A percentile compares a stretch with the other conserved stretches of the same genome.
These are phyloP conservation scores for Papilio gigon DNA, from an alignment of 2,888 invertebrate species.

Conservation along the genomic window DNA sequence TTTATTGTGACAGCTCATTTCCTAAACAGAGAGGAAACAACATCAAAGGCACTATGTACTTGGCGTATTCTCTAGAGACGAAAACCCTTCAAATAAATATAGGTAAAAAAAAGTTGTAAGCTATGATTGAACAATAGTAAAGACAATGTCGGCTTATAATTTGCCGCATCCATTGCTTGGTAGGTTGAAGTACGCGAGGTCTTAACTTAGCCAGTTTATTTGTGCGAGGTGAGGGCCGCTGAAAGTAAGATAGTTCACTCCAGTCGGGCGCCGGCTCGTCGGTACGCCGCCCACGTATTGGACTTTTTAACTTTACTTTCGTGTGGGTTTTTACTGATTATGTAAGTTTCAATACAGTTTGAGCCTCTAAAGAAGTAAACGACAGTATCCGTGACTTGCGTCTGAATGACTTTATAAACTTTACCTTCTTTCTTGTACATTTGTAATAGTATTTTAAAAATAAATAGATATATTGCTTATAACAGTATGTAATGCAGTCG, in stretches of 20 bases:
- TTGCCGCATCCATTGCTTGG: slow-evolving; percentile 54
- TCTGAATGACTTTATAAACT: slow-evolving; percentile 26
- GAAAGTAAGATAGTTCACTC: slow-evolving; percentile 78
- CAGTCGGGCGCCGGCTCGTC: slow-evolving; percentile 55
- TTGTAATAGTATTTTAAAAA: neutral
- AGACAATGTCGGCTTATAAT: no score
- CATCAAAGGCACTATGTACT: no score
- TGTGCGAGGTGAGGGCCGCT: slow-evolving; percentile 69
- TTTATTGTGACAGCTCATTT: no score
- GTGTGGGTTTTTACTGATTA: slow-evolving; percentile 53
- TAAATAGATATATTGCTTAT: no score
- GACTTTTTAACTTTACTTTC: slow-evolving; percentile 65
- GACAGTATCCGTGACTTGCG: slow-evolving; percentile 39
- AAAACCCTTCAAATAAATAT: no score
- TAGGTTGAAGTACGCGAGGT: slow-evolving; percentile 38
- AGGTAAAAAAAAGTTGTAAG: no score
- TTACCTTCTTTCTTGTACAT: neutral
- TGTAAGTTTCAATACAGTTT: slow-evolving; percentile 46
- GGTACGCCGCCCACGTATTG: slow-evolving; percentile 59
- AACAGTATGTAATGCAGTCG: no score
- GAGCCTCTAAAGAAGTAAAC: slow-evolving; percentile 40
- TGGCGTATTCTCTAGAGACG: no score
- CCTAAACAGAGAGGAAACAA: no score
- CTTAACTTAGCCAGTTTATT: slow-evolving; percentile 72
- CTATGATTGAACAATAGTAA: no score